Base-by-base conservation (phyloP, 2,888 invertebrate genomes). In the Oxytorus armatus region DNA sequence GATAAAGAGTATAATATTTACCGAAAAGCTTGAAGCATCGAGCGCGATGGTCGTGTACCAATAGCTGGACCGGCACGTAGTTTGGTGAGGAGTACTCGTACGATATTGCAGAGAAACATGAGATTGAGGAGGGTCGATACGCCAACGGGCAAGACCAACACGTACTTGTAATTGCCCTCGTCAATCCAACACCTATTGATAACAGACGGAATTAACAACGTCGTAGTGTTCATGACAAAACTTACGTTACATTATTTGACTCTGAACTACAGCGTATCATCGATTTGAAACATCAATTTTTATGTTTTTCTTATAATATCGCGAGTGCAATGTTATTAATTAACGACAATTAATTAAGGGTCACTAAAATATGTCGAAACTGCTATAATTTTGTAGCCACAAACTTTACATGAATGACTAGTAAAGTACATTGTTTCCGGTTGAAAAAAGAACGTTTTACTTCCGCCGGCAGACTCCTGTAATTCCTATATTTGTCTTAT, bases 81-180 rank as follows among this genome's bases (percentile, higher is more conserved):
- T 92, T 98, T 98, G 68, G 96, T 94, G 87, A 97, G 94, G 79
- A 98, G 94, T 70, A 98, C 97, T 83, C 97, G 94, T 78, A 98
- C 96, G 88, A 98, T 98, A 93, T 98, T 98, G 92, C 96, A 96
- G 82, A 98, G 94, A 92, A 98, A 98, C 84, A 95, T 93, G 55
- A 97, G 93, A 92, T 98, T 98, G 83, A 97, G 94, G 86, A 96
- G 93, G 92, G 97, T 95, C 42, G 97, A 96, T 68, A 94, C 93
- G 89, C 95, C 95, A 29, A 97, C 97, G 33, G 96, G 96, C 81
- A 95, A 95, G 65, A 95, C 94, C 82, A 97, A 94, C 88, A 97
- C 96, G 87, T 94, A 94, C 80, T 94, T 95, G 91, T 95, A 96
- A 70, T 93, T 93, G 69, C 95, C 95, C 86, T 95, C 94, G 87